Evolutionary conservation across 2,113 vertebrate genomes (phyloP).

Genomic region (Rousettus leschenaultii): DNA sequence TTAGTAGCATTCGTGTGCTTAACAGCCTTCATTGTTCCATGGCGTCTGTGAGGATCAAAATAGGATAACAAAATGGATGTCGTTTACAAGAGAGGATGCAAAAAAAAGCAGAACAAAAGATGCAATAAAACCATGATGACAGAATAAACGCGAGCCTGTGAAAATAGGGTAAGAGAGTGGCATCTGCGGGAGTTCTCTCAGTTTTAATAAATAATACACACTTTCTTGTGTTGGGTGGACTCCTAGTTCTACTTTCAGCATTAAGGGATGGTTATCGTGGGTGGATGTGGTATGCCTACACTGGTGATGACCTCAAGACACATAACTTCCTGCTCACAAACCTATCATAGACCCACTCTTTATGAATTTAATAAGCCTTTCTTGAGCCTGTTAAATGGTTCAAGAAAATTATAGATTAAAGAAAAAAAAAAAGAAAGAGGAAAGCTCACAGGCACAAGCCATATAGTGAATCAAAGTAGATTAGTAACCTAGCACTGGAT

Average conservation of each 20-base stretch:
- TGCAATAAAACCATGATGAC: neutral
- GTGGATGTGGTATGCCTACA: neutral
- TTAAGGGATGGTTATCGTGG: neutral
- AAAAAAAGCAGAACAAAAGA: neutral
- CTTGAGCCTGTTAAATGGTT: neutral
- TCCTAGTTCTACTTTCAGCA: neutral
- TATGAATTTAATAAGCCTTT: slow-evolving; percentile 15
- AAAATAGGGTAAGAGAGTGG: neutral
- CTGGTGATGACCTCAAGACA: neutral
- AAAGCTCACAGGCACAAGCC: neutral
- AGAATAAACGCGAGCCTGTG: neutral
- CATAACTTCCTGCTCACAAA: neutral
- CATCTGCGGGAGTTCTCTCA: neutral
- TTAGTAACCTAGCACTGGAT: neutral
- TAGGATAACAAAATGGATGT: neutral
- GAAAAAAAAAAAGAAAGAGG: neutral
- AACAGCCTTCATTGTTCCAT: neutral
- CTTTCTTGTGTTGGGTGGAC: too few relatives aligned
- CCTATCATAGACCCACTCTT: neutral
- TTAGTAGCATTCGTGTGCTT: neutral
- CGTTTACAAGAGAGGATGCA: neutral
- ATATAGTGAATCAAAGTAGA: neutral
- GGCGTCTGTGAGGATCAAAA: neutral
- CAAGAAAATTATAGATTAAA: slow-evolving; percentile 19
- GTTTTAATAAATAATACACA: neutral